Percentiles rank a stretch among this genome's conserved stretches.
These are phyloP conservation scores for Thaleichthys pacificus DNA, from an alignment of 2,797 vertebrate genomes.

Conservation along the genomic window DNA sequence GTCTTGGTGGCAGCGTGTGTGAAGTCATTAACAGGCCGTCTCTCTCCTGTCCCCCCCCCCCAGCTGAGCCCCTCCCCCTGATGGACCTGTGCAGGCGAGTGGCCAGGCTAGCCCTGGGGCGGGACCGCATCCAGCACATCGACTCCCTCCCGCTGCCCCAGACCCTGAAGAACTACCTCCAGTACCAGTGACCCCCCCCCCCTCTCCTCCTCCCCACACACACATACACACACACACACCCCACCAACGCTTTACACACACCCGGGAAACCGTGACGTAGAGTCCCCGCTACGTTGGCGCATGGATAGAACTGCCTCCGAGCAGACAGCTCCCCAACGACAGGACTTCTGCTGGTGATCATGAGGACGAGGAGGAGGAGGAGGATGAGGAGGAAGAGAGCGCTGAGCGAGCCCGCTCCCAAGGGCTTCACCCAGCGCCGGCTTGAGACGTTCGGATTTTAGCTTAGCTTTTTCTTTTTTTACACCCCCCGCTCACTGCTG, in stretches of 20 bases:
- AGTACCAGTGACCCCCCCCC: conserved; percentile 84
- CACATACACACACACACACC: conserved; percentile 18
- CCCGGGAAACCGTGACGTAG: not conserved
- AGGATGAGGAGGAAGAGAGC: conserved; percentile 24
- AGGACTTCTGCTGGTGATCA: conserved; percentile 21
- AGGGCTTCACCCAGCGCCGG: conserved; percentile 13
- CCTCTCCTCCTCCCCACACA: too few relatives aligned
- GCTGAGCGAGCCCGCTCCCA: conserved; percentile 13
- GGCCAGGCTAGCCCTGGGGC: conserved; percentile 88
- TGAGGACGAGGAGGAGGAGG: conserved; percentile 6
- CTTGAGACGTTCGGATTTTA: conserved; percentile 37
- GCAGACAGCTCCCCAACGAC: not conserved
- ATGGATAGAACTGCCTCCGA: not conserved
- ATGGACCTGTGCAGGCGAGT: conserved; percentile 96
- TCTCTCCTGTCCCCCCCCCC: not conserved
- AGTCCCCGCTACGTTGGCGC: not conserved
- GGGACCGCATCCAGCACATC: conserved; percentile 91
- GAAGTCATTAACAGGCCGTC: conserved; percentile 20
- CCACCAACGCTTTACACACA: not conserved
- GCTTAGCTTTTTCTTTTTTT: not conserved
- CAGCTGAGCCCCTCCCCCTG: conserved; percentile 95
- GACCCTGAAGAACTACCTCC: conserved; percentile 97
- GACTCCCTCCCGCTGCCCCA: conserved; percentile 91
- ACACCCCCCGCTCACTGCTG: conserved; percentile 22
- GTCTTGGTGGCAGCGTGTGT: too few relatives aligned